These are phyloP conservation scores for Syncerus caffer DNA, from an alignment of 2,797 vertebrate species.

Conservation along the genomic window DNA sequence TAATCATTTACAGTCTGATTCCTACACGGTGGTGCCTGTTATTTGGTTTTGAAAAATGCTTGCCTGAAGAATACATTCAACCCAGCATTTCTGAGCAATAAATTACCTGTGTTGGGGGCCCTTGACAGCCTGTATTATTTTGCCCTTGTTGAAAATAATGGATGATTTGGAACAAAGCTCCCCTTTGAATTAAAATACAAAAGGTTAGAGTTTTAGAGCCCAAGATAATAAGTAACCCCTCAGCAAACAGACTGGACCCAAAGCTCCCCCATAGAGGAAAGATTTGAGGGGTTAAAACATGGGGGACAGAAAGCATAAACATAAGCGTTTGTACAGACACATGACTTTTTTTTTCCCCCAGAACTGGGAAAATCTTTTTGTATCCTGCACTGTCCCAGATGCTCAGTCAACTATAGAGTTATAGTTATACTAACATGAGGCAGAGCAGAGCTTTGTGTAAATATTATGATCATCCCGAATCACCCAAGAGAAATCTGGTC, in stretches of 20 bases:
- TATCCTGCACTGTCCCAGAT: constrained; percentile 21
- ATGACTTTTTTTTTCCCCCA: not conserved
- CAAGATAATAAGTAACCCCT: constrained; percentile 10
- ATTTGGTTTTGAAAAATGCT: constrained; percentile 68
- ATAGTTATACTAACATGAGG: constrained; percentile 18
- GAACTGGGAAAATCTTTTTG: not conserved
- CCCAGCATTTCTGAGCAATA: constrained; percentile 53
- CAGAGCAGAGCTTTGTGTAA: not conserved
- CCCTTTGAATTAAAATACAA: constrained; percentile 57
- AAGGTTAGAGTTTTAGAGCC: constrained; percentile 28
- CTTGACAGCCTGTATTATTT: constrained; percentile 41
- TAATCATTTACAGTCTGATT: constrained; percentile 76
- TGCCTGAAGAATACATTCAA: constrained; percentile 60
- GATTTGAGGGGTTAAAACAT: not conserved
- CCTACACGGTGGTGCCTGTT: constrained; percentile 58
- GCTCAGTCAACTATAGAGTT: constrained; percentile 37
- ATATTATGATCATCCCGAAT: not conserved
- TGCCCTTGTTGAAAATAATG: constrained; percentile 60
- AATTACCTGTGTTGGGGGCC: constrained; percentile 46
- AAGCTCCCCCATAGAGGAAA: not conserved
- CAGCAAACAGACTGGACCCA: not conserved
- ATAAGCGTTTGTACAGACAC: not conserved
- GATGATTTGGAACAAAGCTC: constrained; percentile 24
- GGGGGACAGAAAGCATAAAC: not conserved
- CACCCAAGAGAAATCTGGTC: not conserved